Percentiles rank a stretch among this genome's conserved stretches.
Conservation (phyloP, 2,888 invertebrate species). For the Anarsia innoxiella region DNA sequence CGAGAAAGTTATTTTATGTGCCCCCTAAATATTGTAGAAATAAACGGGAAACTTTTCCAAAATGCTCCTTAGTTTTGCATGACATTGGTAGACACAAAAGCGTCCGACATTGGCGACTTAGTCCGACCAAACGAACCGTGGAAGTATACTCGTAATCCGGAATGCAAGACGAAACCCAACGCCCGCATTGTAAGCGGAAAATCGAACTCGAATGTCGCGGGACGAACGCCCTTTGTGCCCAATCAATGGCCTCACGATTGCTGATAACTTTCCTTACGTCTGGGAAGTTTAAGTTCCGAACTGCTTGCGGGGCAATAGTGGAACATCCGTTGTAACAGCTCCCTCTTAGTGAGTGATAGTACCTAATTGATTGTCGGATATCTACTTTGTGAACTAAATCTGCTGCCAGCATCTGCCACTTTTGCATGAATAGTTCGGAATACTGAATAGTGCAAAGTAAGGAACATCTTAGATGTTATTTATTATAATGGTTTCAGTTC, state of each 20-base stretch:
- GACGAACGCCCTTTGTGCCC: slow-evolving; percentile 63
- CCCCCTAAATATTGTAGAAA: too few species aligned
- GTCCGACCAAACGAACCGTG: slow-evolving; percentile 47
- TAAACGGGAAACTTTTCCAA: too few species aligned
- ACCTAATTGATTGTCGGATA: background rate
- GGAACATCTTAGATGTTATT: too few species aligned
- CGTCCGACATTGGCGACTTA: slow-evolving; percentile 36
- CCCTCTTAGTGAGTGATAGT: slow-evolving; percentile 3
- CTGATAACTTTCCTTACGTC: slow-evolving; percentile 47
- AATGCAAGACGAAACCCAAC: slow-evolving; percentile 64
- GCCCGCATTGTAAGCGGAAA: slow-evolving; percentile 63
- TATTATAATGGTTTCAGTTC: too few species aligned
- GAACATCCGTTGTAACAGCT: slow-evolving; percentile 31
- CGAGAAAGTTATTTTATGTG: too few species aligned
- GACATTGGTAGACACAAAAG: too few species aligned
- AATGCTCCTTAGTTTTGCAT: too few species aligned
- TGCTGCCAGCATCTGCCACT: too few species aligned
- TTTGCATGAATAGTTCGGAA: too few species aligned
- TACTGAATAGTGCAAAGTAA: too few species aligned
- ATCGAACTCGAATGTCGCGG: slow-evolving; percentile 65
- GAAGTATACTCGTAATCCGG: slow-evolving; percentile 52
- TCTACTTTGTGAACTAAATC: too few species aligned
- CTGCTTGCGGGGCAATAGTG: slow-evolving; percentile 27
- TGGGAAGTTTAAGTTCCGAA: slow-evolving; percentile 49
- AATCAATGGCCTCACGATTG: slow-evolving; percentile 69